Conservation (phyloP, 2,888 invertebrate species). For the Rhopalosiphum nymphaeae region DNA sequence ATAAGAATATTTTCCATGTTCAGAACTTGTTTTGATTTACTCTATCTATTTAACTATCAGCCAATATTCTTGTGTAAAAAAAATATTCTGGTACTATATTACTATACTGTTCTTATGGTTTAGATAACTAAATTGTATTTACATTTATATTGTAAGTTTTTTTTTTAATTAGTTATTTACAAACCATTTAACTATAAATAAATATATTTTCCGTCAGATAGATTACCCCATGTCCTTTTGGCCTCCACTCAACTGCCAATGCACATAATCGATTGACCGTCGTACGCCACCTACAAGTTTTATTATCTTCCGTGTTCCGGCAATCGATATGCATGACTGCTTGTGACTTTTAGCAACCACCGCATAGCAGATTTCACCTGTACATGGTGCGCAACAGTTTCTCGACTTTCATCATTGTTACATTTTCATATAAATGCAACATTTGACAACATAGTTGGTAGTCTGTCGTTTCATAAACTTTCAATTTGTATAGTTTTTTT, state of each 20-base stretch:
- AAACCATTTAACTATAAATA: neutral
- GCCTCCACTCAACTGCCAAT: conserved; percentile 49
- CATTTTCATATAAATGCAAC: neutral
- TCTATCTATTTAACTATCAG: neutral
- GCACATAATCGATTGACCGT: conserved; percentile 56
- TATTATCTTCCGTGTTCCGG: conserved; percentile 35
- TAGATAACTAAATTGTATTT: neutral
- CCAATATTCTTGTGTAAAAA: neutral
- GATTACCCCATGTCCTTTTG: conserved; percentile 51
- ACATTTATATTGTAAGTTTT: neutral
- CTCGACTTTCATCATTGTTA: neutral
- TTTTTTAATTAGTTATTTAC: neutral
- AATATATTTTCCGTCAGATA: neutral
- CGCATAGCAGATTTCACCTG: conserved; percentile 26
- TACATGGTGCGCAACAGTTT: conserved; percentile 28
- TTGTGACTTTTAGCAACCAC: conserved; percentile 10
- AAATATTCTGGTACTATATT: neutral
- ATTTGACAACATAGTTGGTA: neutral
- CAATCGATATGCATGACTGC: conserved; percentile 33
- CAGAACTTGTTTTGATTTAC: neutral
- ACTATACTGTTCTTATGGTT: neutral
- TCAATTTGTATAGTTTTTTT: neutral
- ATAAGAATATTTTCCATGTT: neutral
- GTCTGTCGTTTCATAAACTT: neutral
- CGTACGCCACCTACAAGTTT: conserved; percentile 43